Evolutionary conservation across 2,797 vertebrate genomes (phyloP).

Genomic region (Poecilia picta): DNA sequence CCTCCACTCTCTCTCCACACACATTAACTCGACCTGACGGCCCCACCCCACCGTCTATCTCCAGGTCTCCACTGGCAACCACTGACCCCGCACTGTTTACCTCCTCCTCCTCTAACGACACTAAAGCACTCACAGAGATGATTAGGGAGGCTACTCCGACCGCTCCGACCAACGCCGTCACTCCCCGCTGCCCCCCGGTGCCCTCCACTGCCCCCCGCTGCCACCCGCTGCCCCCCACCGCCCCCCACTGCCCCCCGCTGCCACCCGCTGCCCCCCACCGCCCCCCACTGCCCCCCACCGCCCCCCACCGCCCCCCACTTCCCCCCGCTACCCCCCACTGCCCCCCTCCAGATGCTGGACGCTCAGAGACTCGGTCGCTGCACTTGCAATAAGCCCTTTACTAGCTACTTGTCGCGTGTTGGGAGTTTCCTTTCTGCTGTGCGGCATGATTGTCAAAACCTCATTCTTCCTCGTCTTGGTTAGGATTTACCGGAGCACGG

Average conservation of each 20-base stretch:
- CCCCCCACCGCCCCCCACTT: conserved; percentile 21
- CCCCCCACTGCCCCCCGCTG: conserved; percentile 23
- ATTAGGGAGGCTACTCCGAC: conserved; percentile 63
- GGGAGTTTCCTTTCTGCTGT: conserved; percentile 62
- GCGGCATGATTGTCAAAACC: conserved; percentile 65
- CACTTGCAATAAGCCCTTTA: conserved; percentile 71
- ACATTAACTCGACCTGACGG: conserved; percentile 32
- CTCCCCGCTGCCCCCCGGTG: conserved; percentile 21
- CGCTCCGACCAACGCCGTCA: conserved; percentile 46
- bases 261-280: conserved; percentile 17
- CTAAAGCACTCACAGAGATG: conserved; percentile 84
- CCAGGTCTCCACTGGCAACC: conserved; percentile 50
- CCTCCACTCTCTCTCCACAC: conserved; percentile 62
- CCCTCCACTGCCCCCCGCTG: conserved; percentile 6
- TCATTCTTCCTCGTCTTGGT: conserved; percentile 71
- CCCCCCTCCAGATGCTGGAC: conserved; percentile 61
- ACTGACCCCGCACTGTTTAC: conserved; percentile 57
- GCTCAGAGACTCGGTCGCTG: conserved; percentile 70
- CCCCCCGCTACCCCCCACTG: conserved; percentile 21
- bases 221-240: conserved; percentile 25
- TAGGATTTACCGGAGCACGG: conserved; percentile 61
- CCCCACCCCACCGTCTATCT: conserved; percentile 43
- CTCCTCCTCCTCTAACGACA: conserved; percentile 78
- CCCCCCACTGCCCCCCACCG: conserved; percentile 26
- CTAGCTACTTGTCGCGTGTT: conserved; percentile 61